Percentiles rank a stretch among this genome's conserved stretches.
Evolutionary conservation across 1,140 invertebrate genomes (phyloP).

Genomic region (Reticulitermes speratus): DNA sequence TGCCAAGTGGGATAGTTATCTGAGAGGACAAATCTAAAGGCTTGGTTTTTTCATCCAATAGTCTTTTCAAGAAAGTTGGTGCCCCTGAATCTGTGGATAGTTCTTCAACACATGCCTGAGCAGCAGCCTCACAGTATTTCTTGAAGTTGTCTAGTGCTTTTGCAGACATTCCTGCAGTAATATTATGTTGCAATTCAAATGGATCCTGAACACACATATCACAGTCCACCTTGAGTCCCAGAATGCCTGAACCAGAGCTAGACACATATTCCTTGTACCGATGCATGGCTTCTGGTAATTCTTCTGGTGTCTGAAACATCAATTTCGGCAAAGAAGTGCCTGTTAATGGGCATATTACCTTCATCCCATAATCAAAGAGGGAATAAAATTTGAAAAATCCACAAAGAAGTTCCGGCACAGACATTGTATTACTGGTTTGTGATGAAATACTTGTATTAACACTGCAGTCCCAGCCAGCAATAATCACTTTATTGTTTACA

Average conservation of each 20-base stretch:
- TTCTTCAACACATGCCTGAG: neutral
- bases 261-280: conserved; percentile 33
- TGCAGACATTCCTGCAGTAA: conserved; percentile 44
- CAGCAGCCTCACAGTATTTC: conserved; percentile 1
- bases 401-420: conserved; percentile 46
- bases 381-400: conserved; percentile 54
- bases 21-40: neutral
- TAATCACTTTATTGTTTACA: conserved; percentile 40
- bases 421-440: conserved; percentile 37
- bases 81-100: neutral
- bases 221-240: conserved; percentile 37
- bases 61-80: neutral
- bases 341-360: conserved; percentile 51
- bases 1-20: neutral
- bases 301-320: conserved; percentile 43
- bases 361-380: conserved; percentile 48
- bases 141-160: neutral
- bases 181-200: conserved; percentile 51
- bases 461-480: conserved; percentile 53
- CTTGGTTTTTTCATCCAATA: neutral
- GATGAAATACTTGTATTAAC: conserved; percentile 41
- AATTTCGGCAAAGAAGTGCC: conserved; percentile 45
- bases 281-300: neutral
- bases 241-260: conserved; percentile 36
- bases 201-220: conserved; percentile 54